These are phyloP conservation scores for Onthophagus taurus DNA, from an alignment of 1,140 invertebrate genomes.

Conservation along the genomic window DNA sequence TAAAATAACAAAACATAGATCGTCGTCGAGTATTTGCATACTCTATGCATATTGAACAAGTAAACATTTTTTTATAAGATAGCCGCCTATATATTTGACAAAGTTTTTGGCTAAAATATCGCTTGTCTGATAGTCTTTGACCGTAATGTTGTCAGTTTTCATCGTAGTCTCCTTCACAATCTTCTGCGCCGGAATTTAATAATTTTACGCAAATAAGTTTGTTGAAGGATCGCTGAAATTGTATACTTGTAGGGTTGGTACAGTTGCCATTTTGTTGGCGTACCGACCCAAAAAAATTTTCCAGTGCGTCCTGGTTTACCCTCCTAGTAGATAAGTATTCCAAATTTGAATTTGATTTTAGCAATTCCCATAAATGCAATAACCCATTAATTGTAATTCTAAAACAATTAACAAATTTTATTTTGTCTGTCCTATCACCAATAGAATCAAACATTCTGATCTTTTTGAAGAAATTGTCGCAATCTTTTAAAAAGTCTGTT, in stretches of 20 bases:
- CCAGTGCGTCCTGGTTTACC: conserved; percentile 18
- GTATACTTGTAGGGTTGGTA: conserved; percentile 15
- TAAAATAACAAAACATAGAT: not conserved
- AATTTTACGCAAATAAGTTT: conserved; percentile 11
- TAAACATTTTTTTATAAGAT: not conserved
- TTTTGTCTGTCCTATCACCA: not conserved
- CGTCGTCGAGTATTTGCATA: not conserved
- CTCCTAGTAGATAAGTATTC: conserved; percentile 11
- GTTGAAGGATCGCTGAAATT: conserved; percentile 14
- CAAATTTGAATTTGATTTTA: not conserved
- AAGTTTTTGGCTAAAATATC: not conserved
- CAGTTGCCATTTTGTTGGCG: conserved; percentile 13
- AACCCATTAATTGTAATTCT: conserved; percentile 12
- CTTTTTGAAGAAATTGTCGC: conserved; percentile 1
- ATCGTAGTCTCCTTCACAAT: conserved; percentile 11
- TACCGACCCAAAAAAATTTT: conserved; percentile 18
- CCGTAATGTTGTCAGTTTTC: not conserved
- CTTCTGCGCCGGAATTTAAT: not conserved
- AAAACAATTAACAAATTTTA: not conserved
- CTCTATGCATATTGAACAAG: not conserved
- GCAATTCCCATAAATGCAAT: conserved; percentile 8
- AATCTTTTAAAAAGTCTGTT: not conserved
- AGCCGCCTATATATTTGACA: not conserved
- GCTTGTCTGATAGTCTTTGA: not conserved
- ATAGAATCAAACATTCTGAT: not conserved